Evolutionary conservation across 2,113 vertebrate species (phyloP).

Genomic region (Gnathonemus longibarbis): DNA sequence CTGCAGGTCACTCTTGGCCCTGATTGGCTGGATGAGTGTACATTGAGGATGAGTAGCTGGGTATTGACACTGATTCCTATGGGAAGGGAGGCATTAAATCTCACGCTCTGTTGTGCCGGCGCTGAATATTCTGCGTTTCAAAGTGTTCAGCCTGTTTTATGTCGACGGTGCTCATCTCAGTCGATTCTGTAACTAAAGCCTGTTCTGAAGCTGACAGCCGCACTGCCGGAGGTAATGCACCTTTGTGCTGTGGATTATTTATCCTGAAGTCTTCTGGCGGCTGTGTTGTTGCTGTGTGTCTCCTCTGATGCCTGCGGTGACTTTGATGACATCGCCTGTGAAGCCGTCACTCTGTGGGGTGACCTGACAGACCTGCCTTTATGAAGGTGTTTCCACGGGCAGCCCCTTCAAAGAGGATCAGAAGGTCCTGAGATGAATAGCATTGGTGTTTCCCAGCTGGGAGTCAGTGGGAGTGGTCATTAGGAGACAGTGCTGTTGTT

Average conservation of each 20-base stretch:
- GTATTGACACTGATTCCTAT: neutral
- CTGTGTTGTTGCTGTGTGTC: neutral
- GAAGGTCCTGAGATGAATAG: neutral
- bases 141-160: neutral
- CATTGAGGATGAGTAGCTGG: neutral
- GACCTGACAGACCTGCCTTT: neutral
- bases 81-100: neutral
- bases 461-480: neutral
- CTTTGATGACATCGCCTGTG: neutral
- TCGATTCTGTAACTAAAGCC: neutral
- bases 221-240: neutral
- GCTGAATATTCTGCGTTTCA: neutral
- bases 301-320: neutral
- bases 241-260: neutral
- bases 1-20: neutral
- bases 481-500: neutral
- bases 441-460: neutral
- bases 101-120: neutral
- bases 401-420: neutral
- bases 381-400: neutral
- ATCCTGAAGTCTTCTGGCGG: neutral
- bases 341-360: neutral
- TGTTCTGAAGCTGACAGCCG: neutral
- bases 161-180: neutral
- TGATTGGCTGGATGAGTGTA: neutral